phyloP scores from a whole-genome alignment of 1,140 invertebrate species.

The Bombus sylvicola region DNA sequence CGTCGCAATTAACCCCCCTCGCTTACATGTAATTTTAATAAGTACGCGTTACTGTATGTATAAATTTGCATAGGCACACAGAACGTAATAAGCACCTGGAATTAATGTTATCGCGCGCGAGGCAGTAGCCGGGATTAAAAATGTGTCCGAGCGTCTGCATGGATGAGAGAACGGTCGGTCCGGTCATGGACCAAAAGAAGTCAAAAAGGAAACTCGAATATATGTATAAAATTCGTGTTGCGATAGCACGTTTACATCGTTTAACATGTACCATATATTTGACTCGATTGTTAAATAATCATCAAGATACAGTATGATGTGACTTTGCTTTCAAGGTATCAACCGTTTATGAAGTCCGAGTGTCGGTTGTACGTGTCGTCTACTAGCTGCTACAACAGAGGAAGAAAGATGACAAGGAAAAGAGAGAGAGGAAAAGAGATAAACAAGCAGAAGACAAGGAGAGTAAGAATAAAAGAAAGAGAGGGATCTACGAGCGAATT shows the following conservation, averaged over 20 bases:
- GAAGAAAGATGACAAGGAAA: background rate
- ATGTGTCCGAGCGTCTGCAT: background rate
- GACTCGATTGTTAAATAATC: conserved; percentile 27
- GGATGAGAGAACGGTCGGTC: background rate
- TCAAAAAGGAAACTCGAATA: background rate
- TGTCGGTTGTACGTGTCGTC: background rate
- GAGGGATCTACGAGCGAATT: conserved; percentile 53
- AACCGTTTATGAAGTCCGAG: conserved; percentile 10
- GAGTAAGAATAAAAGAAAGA: conserved; percentile 13
- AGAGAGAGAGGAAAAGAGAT: background rate
- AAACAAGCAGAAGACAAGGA: background rate
- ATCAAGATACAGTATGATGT: conserved; percentile 18
- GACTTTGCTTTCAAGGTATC: conserved; percentile 31
- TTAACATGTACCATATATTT: background rate
- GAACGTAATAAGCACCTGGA: background rate
- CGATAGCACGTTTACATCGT: background rate
- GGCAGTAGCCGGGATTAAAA: conserved; percentile 5
- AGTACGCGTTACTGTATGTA: background rate
- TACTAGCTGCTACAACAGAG: conserved; percentile 9
- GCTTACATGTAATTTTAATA: background rate
- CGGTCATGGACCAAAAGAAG: background rate
- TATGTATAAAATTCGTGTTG: background rate
- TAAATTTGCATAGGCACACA: conserved; percentile 5
- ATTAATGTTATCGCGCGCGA: background rate
- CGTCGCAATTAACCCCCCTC: background rate